Conservation (phyloP, 2,113 vertebrate genomes). For the Castor canadensis region DNA sequence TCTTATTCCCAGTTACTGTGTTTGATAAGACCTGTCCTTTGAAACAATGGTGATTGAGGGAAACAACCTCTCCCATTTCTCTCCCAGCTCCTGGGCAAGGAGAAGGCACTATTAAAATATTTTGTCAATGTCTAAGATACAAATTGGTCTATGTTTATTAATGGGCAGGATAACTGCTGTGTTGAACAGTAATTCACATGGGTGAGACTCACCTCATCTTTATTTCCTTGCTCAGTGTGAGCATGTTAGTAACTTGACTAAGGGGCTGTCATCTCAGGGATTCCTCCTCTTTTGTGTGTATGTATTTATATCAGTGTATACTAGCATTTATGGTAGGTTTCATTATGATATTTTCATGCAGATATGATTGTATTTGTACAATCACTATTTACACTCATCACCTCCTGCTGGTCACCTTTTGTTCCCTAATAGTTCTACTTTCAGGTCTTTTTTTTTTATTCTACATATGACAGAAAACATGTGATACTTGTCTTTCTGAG, state of each 20-base stretch:
- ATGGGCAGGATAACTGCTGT: neutral
- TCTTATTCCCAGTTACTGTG: neutral
- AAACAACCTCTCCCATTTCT: neutral
- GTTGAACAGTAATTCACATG: neutral
- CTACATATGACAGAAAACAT: neutral
- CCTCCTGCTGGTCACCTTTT: neutral
- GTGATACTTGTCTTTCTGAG: neutral
- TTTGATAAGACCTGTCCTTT: slow-evolving; percentile 12
- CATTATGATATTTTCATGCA: neutral
- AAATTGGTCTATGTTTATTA: slow-evolving; percentile 5
- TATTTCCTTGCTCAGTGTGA: neutral
- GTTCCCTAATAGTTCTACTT: neutral
- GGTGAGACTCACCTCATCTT: neutral
- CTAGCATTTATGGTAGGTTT: neutral
- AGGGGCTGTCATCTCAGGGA: neutral
- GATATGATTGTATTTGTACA: neutral
- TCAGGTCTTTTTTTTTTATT: neutral
- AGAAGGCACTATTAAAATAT: neutral
- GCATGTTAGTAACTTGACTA: neutral
- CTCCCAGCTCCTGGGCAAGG: neutral
- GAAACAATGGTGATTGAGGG: neutral
- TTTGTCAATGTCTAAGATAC: neutral
- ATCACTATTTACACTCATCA: neutral
- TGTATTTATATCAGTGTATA: neutral
- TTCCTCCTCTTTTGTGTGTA: neutral